These are phyloP conservation scores for Hormaphis cornu DNA, from an alignment of 1,140 invertebrate species.

Conservation along the genomic window DNA sequence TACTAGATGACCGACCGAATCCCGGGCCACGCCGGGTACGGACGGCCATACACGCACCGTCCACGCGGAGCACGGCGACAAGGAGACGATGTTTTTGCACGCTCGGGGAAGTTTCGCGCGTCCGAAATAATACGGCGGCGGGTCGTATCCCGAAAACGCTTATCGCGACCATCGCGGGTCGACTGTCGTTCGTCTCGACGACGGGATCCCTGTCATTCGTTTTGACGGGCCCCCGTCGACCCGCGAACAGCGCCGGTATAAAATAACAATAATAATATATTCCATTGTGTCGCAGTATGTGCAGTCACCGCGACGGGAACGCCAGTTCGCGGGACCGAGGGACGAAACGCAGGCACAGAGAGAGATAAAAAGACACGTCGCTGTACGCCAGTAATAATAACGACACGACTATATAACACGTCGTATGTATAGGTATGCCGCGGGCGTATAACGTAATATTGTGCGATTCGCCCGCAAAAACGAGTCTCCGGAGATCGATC, in stretches of 20 bases:
- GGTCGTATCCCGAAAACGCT: too few relatives aligned
- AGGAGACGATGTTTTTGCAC: not conserved
- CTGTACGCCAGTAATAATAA: too few relatives aligned
- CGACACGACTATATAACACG: not conserved
- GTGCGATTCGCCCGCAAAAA: not conserved
- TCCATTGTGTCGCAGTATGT: not conserved
- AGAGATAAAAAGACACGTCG: not conserved
- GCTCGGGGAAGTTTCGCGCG: not conserved
- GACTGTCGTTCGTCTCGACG: not conserved
- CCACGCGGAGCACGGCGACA: too few relatives aligned
- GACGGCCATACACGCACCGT: too few relatives aligned
- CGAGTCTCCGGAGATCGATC: slow-evolving; percentile 24
- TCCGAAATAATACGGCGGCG: too few relatives aligned
- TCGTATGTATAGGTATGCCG: too few relatives aligned
- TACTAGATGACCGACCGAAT: too few relatives aligned
- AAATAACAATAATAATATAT: too few relatives aligned
- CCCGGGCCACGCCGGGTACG: too few relatives aligned
- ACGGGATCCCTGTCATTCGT: slow-evolving; percentile 6
- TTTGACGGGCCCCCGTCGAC: not conserved
- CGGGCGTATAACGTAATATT: not conserved
- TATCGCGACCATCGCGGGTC: not conserved
- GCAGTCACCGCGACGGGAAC: not conserved
- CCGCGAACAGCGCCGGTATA: too few relatives aligned
- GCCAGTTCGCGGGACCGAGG: not conserved
- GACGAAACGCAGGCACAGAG: not conserved